Conservation (phyloP, 2,888 invertebrate genomes). For the Pardosa pseudoannulata region DNA sequence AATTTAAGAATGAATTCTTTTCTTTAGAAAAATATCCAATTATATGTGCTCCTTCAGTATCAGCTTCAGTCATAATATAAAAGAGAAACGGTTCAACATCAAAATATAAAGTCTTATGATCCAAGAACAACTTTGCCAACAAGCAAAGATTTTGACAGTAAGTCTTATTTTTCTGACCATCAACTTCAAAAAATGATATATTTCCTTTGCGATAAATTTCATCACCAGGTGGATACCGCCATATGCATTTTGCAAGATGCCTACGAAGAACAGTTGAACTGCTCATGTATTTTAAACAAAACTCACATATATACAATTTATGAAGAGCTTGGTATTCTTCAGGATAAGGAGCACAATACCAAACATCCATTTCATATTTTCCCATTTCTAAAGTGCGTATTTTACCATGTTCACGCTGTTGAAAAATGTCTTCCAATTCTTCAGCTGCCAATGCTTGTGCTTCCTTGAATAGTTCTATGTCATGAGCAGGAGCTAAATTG, state of each 20-base stretch:
- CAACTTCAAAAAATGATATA: conserved; percentile 96
- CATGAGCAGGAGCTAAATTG: conserved; percentile 84
- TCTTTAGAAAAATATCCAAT: conserved; percentile 99
- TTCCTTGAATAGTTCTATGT: conserved; percentile 91
- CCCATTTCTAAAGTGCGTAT: conserved; percentile 95
- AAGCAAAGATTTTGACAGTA: conserved; percentile 99
- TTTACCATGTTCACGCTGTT: conserved; percentile 77
- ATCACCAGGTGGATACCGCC: conserved; percentile 97
- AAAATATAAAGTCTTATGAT: conserved; percentile 98
- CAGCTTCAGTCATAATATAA: conserved; percentile 97
- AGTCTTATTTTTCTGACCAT: conserved; percentile 91
- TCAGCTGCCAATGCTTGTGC: conserved; percentile 94
- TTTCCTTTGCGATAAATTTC: conserved; percentile 92
- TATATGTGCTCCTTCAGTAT: conserved; percentile 87
- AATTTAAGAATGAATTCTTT: conserved; percentile 96
- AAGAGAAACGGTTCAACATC: conserved; percentile 99
- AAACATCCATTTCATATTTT: conserved; percentile 96
- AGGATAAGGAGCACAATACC: conserved; percentile 97
- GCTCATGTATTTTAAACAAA: conserved; percentile 95
- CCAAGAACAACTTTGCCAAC: conserved; percentile 97
- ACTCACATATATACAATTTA: conserved; percentile 96
- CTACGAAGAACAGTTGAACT: conserved; percentile 89
- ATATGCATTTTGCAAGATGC: conserved; percentile 94
- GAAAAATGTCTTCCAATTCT: conserved; percentile 80
- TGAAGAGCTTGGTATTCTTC: conserved; percentile 94